Percentiles rank a stretch among this genome's conserved stretches.
Conservation (phyloP, 2,888 invertebrate genomes). For the Diachrysia chrysitis region DNA sequence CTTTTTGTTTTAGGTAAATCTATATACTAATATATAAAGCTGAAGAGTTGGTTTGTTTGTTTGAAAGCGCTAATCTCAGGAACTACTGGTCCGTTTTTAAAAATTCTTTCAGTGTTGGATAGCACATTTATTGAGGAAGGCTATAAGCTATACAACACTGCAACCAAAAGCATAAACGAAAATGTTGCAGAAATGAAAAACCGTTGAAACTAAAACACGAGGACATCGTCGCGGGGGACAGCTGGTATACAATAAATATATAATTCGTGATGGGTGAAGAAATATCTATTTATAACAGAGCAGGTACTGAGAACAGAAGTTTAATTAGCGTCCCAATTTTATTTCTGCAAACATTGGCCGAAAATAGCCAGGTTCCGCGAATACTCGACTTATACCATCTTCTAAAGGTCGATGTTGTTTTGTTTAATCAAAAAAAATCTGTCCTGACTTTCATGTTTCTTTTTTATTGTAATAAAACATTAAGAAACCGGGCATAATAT, state of each 20-base stretch:
- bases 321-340: conserved; percentile 43
- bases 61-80: too few species aligned
- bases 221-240: too few species aligned
- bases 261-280: conserved; percentile 10
- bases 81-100: too few species aligned
- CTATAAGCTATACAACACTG: too few species aligned
- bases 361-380: conserved; percentile 29
- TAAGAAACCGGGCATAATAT: background rate
- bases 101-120: too few species aligned
- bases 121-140: too few species aligned
- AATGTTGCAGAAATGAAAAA: too few species aligned
- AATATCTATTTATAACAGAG: conserved; percentile 14
- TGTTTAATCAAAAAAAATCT: background rate
- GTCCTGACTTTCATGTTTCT: background rate
- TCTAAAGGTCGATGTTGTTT: conserved; percentile 3
- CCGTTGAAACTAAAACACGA: too few species aligned
- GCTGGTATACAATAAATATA: too few species aligned
- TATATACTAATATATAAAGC: too few species aligned
- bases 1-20: background rate
- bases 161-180: too few species aligned
- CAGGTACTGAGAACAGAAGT: conserved; percentile 27
- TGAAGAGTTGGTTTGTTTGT: too few species aligned
- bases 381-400: conserved; percentile 3
- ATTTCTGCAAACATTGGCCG: conserved; percentile 34
- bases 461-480: background rate